Evolutionary conservation across 2,888 invertebrate genomes (phyloP).

Genomic region (Coecobrya sp.): DNA sequence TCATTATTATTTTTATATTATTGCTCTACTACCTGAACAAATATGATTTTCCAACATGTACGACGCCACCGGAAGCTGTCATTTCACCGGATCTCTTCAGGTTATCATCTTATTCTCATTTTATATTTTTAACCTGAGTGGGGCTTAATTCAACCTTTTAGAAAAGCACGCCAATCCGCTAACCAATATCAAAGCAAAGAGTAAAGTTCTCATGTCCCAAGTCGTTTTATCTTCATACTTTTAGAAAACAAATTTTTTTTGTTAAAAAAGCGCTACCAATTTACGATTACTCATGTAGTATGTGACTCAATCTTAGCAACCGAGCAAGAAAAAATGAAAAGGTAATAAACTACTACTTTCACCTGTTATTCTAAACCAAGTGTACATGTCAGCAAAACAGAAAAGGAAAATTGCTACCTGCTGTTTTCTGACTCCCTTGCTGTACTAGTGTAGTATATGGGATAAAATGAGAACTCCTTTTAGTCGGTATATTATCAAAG

Average conservation of each 20-base stretch:
- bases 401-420: not conserved
- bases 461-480: too few species aligned
- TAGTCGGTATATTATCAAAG: too few species aligned
- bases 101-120: constrained; percentile 7
- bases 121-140: constrained; percentile 24
- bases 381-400: not conserved
- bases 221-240: not conserved
- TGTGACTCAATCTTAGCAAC: not conserved
- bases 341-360: not conserved
- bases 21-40: constrained; percentile 10
- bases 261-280: not conserved
- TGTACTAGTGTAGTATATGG: too few species aligned
- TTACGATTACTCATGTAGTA: not conserved
- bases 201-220: not conserved
- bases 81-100: not conserved
- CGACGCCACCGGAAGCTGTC: constrained; percentile 58
- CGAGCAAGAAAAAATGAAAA: not conserved
- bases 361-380: not conserved
- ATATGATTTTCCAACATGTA: constrained; percentile 4
- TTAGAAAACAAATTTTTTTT: not conserved
- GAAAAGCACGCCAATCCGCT: not conserved
- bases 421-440: not conserved
- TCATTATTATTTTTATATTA: constrained; percentile 36
- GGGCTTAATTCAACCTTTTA: not conserved
- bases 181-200: not conserved